Percentiles rank a stretch among this genome's conserved stretches.
Conservation (phyloP, 2,113 vertebrate genomes). For the Caloenas nicobarica region DNA sequence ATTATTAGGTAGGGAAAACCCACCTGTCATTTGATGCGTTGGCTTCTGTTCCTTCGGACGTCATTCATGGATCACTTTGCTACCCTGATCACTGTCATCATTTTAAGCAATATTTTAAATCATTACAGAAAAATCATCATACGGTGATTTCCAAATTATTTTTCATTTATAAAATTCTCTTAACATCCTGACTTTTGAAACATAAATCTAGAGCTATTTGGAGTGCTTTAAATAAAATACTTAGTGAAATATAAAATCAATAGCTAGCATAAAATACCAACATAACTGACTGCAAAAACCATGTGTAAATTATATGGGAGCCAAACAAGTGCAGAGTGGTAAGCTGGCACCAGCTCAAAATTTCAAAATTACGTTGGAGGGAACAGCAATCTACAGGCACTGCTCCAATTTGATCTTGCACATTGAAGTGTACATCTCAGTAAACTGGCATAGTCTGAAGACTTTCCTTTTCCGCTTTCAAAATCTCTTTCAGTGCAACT, state of each 20-base stretch:
- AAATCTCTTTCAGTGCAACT: neutral
- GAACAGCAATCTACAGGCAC: neutral
- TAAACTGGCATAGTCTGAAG: neutral
- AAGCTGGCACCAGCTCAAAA: neutral
- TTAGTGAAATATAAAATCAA: conserved; percentile 50
- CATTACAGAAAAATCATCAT: conserved; percentile 48
- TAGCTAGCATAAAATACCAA: conserved; percentile 48
- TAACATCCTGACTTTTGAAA: conserved; percentile 36
- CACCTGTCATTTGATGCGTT: conserved; percentile 38
- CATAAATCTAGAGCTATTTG: conserved; percentile 44
- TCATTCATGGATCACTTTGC: neutral
- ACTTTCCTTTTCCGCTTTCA: neutral
- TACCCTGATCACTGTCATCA: neutral
- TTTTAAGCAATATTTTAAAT: conserved; percentile 34
- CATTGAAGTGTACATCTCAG: neutral
- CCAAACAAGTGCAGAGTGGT: conserved; percentile 44
- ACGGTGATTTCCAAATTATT: conserved; percentile 57
- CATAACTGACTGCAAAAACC: conserved; percentile 36
- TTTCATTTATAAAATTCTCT: conserved; percentile 58
- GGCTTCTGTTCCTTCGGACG: neutral
- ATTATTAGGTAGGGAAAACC: conserved; percentile 45
- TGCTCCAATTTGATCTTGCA: neutral
- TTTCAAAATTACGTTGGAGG: conserved; percentile 1
- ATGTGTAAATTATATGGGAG: conserved; percentile 41
- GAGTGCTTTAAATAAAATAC: conserved; percentile 49